These are phyloP conservation scores for Hipposideros armiger DNA, from an alignment of 2,113 vertebrate species.

Conservation along the genomic window DNA sequence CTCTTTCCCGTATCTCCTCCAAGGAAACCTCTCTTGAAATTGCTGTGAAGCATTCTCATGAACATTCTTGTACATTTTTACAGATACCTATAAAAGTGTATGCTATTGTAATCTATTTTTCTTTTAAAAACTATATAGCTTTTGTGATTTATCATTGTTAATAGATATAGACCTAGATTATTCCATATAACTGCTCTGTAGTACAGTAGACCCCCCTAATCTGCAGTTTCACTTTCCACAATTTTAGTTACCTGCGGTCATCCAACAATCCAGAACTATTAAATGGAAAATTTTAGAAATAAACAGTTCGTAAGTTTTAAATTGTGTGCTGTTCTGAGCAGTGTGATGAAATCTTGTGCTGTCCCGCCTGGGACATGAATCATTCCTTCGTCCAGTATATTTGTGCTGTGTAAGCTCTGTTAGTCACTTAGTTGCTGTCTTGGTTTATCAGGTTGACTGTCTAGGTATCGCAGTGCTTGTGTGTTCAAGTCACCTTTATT, in stretches of 20 bases:
- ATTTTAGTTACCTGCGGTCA: not conserved
- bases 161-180: not conserved
- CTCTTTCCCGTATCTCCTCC: not conserved
- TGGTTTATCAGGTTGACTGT: too few species aligned
- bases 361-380: not conserved
- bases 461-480: not conserved
- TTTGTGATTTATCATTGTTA: not conserved
- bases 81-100: not conserved
- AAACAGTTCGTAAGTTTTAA: not conserved
- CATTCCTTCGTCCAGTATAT: not conserved
- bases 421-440: not conserved
- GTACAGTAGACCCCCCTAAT: not conserved
- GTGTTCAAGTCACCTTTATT: not conserved
- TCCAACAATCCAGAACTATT: not conserved
- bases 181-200: not conserved
- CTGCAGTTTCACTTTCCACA: not conserved
- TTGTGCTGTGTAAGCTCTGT: not conserved
- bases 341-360: not conserved
- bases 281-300: not conserved
- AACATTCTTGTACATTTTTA: not conserved
- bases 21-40: not conserved
- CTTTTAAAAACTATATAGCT: not conserved
- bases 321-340: not conserved
- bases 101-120: not conserved
- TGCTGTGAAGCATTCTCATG: not conserved